Conservation (phyloP, 37 sponge, comb jelly and placozoan genomes). For the Lycopodina hypogea region DNA sequence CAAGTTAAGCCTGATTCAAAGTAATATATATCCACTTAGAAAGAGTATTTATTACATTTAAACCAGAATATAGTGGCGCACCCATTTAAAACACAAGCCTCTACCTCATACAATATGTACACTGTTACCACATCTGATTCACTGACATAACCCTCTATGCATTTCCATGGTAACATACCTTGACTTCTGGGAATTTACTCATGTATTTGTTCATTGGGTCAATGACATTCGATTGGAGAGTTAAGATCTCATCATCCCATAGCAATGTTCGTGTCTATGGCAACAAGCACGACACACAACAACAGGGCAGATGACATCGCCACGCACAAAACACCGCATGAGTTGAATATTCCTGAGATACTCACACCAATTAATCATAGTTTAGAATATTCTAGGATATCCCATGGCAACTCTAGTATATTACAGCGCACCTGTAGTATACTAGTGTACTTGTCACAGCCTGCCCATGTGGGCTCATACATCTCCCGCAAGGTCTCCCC, state of each 20-base stretch:
- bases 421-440: constrained; percentile 38
- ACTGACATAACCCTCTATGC: no score
- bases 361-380: no score
- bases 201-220: constrained; percentile 68
- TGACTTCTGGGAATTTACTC: constrained; percentile 63
- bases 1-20: no score
- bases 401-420: no score
- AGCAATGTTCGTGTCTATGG: constrained; percentile 8
- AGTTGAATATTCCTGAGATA: no score
- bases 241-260: constrained; percentile 56
- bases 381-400: no score
- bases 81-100: no score
- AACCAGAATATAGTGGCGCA: no score
- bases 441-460: constrained; percentile 15
- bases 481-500: constrained; percentile 34
- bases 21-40: no score
- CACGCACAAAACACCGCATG: neutral
- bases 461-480: constrained; percentile 76
- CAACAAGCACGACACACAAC: neutral
- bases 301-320: neutral
- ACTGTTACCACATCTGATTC: no score
- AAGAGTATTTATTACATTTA: no score
- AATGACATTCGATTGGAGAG: constrained; percentile 43
- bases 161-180: constrained; percentile 32
- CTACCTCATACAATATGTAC: no score